Evolutionary conservation across 2,888 invertebrate species (phyloP).

Genomic region (Lasioglossum calceatum): DNA sequence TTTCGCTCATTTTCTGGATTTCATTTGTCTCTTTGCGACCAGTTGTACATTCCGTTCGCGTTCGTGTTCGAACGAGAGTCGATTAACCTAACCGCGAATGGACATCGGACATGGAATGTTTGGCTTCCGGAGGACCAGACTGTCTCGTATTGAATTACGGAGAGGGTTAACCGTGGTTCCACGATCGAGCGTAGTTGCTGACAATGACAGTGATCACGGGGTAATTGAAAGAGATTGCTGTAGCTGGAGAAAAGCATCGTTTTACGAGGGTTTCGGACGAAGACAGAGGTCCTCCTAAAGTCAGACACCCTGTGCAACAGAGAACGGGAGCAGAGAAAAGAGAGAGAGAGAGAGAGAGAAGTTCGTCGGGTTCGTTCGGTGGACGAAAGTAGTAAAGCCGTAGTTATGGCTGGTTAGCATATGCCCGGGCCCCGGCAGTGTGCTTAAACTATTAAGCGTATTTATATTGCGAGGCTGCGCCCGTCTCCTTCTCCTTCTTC

Average conservation of each 20-base stretch:
- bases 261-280: slow-evolving; percentile 47
- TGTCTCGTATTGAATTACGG: slow-evolving; percentile 17
- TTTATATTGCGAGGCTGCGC: slow-evolving; percentile 83
- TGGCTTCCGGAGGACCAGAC: neutral
- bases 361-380: slow-evolving; percentile 43
- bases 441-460: slow-evolving; percentile 84
- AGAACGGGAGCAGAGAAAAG: neutral
- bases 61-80: too few relatives aligned
- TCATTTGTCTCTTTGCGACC: too few relatives aligned
- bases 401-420: slow-evolving; percentile 84
- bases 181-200: slow-evolving; percentile 41
- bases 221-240: slow-evolving; percentile 51
- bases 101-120: neutral
- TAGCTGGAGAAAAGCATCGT: slow-evolving; percentile 5
- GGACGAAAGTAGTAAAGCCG: slow-evolving; percentile 81
- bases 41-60: too few relatives aligned
- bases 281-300: slow-evolving; percentile 46
- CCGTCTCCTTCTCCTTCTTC: slow-evolving; percentile 72
- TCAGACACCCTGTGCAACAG: slow-evolving; percentile 52
- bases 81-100: neutral
- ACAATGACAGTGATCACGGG: slow-evolving; percentile 47
- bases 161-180: slow-evolving; percentile 2
- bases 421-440: slow-evolving; percentile 78
- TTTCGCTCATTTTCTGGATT: neutral
- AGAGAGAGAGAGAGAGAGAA: neutral